Percentiles rank a stretch among this genome's conserved stretches.
Conservation (phyloP, 1,140 invertebrate genomes). For the Aphaenogaster rudis region DNA sequence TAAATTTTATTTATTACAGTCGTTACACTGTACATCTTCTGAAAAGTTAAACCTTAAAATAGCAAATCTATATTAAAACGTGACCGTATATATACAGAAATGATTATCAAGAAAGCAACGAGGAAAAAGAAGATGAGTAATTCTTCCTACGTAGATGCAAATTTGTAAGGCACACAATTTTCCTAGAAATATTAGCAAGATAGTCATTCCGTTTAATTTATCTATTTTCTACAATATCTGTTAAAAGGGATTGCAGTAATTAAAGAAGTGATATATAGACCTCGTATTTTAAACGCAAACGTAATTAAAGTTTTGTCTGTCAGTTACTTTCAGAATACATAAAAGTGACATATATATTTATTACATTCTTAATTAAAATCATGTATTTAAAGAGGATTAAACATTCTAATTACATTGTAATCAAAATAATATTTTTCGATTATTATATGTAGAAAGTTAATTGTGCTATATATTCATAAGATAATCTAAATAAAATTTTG, state of each 20-base stretch:
- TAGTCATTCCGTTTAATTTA: slow-evolving; percentile 3
- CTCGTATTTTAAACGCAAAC: not conserved
- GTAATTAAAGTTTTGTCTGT: slow-evolving; percentile 7
- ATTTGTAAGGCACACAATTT: not conserved
- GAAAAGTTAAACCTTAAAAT: not conserved
- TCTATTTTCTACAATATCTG: not conserved
- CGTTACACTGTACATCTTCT: too few species aligned
- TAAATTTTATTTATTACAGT: not conserved
- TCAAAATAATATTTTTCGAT: not conserved
- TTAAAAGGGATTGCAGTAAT: not conserved
- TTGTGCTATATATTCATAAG: not conserved
- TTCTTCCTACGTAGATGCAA: not conserved
- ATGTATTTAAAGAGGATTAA: not conserved
- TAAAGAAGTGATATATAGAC: slow-evolving; percentile 5
- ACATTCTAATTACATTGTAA: not conserved
- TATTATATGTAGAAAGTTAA: not conserved
- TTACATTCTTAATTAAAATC: slow-evolving; percentile 3
- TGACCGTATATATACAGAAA: not conserved
- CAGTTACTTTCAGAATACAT: not conserved
- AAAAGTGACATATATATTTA: not conserved
- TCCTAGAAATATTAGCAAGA: slow-evolving; percentile 8
- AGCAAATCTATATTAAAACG: too few species aligned
- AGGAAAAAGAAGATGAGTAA: slow-evolving; percentile 36
- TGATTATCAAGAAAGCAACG: not conserved
- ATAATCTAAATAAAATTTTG: not conserved